A percentile compares a stretch with the other conserved stretches of the same genome.
Conservation (phyloP, 2,888 invertebrate genomes). For the Caenorhabditis plicata region DNA sequence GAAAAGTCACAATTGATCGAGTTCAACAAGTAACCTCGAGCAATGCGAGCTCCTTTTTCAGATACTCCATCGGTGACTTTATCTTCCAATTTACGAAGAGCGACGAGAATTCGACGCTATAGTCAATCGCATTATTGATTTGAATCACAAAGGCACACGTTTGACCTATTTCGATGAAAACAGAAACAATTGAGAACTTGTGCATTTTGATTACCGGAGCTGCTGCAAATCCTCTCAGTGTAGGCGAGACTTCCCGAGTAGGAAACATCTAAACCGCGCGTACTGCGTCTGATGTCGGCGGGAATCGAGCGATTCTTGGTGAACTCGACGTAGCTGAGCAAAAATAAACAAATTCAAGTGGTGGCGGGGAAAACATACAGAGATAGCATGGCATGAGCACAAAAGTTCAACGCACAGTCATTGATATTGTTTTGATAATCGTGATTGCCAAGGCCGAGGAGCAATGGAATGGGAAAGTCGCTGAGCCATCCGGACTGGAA, state of each 20-base stretch:
- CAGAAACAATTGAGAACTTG: neutral
- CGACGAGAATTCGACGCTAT: slow-evolving; percentile 32
- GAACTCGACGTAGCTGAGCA: slow-evolving; percentile 57
- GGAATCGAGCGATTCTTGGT: slow-evolving; percentile 40
- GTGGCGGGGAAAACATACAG: slow-evolving; percentile 14
- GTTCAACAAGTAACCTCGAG: slow-evolving; percentile 6
- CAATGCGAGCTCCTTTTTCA: slow-evolving; percentile 19
- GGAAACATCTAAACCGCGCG: slow-evolving; percentile 38
- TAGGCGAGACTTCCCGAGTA: slow-evolving; percentile 59
- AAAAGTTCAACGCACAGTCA: slow-evolving; percentile 51
- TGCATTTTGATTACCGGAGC: slow-evolving; percentile 24
- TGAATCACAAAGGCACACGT: slow-evolving; percentile 60
- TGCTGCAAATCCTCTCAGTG: slow-evolving; percentile 50
- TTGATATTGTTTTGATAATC: slow-evolving; percentile 64
- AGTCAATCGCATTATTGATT: slow-evolving; percentile 63
- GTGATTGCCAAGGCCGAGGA: slow-evolving; percentile 63
- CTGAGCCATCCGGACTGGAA: slow-evolving; percentile 54
- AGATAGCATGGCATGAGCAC: slow-evolving; percentile 50
- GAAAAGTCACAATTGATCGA: neutral
- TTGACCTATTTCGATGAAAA: slow-evolving; percentile 25
- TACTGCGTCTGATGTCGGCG: slow-evolving; percentile 37
- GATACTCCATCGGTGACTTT: slow-evolving; percentile 26
- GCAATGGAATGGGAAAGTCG: slow-evolving; percentile 51
- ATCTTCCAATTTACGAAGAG: slow-evolving; percentile 35
- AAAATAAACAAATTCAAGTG: neutral